Conservation (phyloP, 2,113 vertebrate genomes). For the Eurypyga helias region DNA sequence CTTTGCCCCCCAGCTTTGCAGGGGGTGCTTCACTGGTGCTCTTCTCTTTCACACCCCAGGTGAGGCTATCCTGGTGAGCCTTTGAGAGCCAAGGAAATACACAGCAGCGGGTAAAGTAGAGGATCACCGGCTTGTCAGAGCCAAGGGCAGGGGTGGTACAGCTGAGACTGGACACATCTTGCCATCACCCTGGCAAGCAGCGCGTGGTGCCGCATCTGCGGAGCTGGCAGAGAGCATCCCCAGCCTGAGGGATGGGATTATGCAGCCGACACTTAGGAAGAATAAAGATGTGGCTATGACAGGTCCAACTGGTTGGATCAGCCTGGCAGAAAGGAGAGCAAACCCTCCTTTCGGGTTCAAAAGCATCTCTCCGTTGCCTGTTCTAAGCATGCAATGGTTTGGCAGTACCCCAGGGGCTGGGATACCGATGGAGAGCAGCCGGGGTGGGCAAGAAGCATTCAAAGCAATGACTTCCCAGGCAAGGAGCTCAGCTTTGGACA, state of each 20-base stretch:
- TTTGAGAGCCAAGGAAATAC: neutral
- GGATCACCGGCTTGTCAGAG: neutral
- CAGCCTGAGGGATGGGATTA: neutral
- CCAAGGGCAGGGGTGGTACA: accelerated
- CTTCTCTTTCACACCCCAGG: accelerated
- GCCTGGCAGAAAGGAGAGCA: neutral
- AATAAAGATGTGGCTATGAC: neutral
- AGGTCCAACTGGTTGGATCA: neutral
- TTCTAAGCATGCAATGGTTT: neutral
- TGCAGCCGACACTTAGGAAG: accelerated
- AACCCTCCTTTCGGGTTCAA: neutral
- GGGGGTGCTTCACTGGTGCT: too few relatives aligned
- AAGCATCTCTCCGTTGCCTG: neutral
- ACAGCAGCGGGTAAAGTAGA: accelerated
- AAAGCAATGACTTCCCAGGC: neutral
- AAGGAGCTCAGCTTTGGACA: neutral
- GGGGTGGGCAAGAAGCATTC: neutral
- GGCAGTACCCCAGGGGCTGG: neutral
- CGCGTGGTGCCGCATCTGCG: accelerated
- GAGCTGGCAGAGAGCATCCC: neutral
- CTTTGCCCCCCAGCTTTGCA: neutral
- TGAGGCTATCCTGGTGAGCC: neutral
- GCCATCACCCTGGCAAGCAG: neutral
- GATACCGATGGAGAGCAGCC: accelerated
- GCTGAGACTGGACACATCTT: accelerated